A percentile compares a stretch with the other conserved stretches of the same genome.
These are phyloP conservation scores for Kradibia gibbosae DNA, from an alignment of 1,140 invertebrate genomes.

Conservation along the genomic window DNA sequence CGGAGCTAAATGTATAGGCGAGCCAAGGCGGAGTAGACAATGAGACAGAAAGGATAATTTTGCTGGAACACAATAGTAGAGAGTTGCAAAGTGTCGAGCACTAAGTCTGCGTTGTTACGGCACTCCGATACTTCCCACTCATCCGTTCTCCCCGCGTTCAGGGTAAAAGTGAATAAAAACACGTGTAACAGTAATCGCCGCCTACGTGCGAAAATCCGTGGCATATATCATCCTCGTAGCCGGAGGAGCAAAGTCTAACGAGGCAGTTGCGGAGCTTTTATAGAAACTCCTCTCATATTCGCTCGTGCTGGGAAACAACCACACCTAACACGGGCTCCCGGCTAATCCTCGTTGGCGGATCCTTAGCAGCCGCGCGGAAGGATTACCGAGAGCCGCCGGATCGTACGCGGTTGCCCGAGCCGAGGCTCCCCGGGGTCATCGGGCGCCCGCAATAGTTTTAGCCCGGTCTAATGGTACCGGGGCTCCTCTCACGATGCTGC, in stretches of 20 bases:
- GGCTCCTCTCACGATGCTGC: background rate
- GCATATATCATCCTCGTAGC: too few species aligned
- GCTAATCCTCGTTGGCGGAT: slow-evolving; percentile 63
- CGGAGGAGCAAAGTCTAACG: background rate
- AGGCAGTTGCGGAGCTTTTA: slow-evolving; percentile 16
- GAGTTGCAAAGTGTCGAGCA: background rate
- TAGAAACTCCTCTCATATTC: slow-evolving; percentile 27
- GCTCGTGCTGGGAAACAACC: background rate
- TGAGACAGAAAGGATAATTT: background rate
- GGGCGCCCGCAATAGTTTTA: background rate
- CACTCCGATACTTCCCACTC: background rate
- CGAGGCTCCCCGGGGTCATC: slow-evolving; percentile 52
- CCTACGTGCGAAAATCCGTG: background rate
- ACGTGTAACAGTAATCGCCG: slow-evolving; percentile 17
- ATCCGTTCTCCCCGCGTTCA: background rate
- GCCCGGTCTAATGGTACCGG: background rate
- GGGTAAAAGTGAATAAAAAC: slow-evolving; percentile 30
- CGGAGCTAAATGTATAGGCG: background rate
- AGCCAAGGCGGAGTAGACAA: background rate
- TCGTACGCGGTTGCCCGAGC: slow-evolving; percentile 57
- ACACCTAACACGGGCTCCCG: too few species aligned
- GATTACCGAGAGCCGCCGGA: slow-evolving; percentile 61
- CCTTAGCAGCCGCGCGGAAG: slow-evolving; percentile 63
- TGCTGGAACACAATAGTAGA: background rate
- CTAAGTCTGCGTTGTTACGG: background rate